Evolutionary conservation across 1,140 invertebrate genomes (phyloP).

Genomic region (Leptinotarsa undecemlineata): DNA sequence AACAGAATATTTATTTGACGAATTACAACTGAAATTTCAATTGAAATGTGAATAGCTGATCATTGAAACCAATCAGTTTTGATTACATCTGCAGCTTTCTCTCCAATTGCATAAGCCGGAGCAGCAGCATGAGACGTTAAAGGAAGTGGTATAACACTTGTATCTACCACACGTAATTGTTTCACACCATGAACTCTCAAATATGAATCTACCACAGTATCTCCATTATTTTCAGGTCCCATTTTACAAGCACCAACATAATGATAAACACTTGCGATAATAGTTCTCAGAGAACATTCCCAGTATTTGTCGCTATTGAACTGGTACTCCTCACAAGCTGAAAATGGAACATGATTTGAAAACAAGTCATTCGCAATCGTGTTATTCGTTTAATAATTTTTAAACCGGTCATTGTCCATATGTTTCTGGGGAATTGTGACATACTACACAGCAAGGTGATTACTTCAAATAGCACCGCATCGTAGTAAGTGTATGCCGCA

Average conservation of each 20-base stretch:
- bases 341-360: constrained; percentile 38
- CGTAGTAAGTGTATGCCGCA: too few relatives aligned
- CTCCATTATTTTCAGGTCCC: constrained; percentile 67
- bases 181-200: constrained; percentile 71
- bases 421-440: too few relatives aligned
- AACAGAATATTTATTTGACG: too few relatives aligned
- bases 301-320: constrained; percentile 67
- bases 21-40: too few relatives aligned
- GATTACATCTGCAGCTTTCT: constrained; percentile 62
- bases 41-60: too few relatives aligned
- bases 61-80: constrained; percentile 44
- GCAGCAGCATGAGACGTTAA: constrained; percentile 62
- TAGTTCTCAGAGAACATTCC: constrained; percentile 69
- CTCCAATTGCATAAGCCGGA: constrained; percentile 61
- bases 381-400: too few relatives aligned
- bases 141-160: constrained; percentile 74
- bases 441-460: too few relatives aligned
- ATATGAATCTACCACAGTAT: constrained; percentile 74
- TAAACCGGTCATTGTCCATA: too few relatives aligned
- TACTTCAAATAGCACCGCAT: too few relatives aligned
- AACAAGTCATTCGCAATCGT: too few relatives aligned
- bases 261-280: constrained; percentile 71
- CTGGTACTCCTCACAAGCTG: constrained; percentile 56
- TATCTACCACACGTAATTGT: constrained; percentile 74
- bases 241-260: constrained; percentile 75